A percentile compares a stretch with the other conserved stretches of the same genome.
Conservation (phyloP, 2,113 vertebrate genomes). For the Pithys albifrons region DNA sequence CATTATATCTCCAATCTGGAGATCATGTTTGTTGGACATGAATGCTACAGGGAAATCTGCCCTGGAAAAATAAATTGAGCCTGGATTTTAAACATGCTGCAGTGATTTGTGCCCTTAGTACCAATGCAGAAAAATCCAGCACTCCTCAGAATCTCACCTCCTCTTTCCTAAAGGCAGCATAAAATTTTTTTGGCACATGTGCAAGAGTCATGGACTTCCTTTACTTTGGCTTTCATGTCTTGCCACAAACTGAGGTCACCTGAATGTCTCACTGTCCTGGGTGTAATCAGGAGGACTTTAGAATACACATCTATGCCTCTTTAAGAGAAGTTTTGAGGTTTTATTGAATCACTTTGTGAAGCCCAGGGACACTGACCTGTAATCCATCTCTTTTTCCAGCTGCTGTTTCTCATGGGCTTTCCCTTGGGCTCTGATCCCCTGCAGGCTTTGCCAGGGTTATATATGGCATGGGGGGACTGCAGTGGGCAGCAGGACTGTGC, state of each 20-base stretch:
- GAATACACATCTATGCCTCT: neutral
- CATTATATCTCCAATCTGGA: neutral
- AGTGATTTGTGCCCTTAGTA: neutral
- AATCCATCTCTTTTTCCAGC: neutral
- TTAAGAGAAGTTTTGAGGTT: neutral
- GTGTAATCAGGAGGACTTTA: neutral
- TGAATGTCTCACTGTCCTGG: neutral
- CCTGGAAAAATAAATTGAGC: neutral
- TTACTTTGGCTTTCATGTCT: neutral
- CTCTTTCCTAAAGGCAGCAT: neutral
- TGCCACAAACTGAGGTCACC: neutral
- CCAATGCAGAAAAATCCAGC: neutral
- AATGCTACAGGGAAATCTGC: neutral
- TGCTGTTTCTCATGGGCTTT: neutral
- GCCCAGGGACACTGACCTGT: fast-evolving
- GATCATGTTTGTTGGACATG: neutral
- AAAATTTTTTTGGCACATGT: neutral
- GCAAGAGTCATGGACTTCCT: neutral
- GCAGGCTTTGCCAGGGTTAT: neutral
- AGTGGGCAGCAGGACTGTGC: neutral
- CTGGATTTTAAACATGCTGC: neutral
- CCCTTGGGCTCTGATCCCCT: neutral
- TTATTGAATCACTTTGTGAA: neutral
- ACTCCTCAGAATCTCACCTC: neutral
- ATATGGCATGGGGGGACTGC: fast-evolving